Percentiles rank a stretch among this genome's conserved stretches.
phyloP scores from a whole-genome alignment of 2,797 vertebrate genomes.

The Scarus forsteni region DNA sequence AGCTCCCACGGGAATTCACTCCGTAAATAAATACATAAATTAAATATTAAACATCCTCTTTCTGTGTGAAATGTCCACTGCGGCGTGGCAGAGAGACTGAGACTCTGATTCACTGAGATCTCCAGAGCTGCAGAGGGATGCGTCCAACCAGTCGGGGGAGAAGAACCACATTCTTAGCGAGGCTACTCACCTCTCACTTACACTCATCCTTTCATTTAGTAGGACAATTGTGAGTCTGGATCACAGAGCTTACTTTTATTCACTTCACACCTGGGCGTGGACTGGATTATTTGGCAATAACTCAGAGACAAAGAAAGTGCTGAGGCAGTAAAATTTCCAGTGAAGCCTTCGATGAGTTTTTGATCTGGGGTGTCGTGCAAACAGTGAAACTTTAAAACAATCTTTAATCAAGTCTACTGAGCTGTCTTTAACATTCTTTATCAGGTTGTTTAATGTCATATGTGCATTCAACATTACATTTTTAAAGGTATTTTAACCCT shows the following conservation, averaged over 20 bases:
- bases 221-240: not conserved
- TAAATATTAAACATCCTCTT: not conserved
- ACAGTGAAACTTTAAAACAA: too few relatives aligned
- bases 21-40: not conserved
- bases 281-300: not conserved
- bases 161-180: constrained; percentile 51
- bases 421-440: too few relatives aligned
- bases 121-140: not conserved
- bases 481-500: too few relatives aligned
- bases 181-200: constrained; percentile 22
- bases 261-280: not conserved
- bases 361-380: too few relatives aligned
- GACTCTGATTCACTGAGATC: not conserved
- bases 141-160: constrained; percentile 49
- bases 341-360: too few relatives aligned
- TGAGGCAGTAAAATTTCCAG: too few relatives aligned
- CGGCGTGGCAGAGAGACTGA: not conserved
- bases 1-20: not conserved
- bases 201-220: constrained; percentile 8
- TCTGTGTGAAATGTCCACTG: not conserved
- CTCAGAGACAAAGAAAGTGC: not conserved
- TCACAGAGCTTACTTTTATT: not conserved
- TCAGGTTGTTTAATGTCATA: too few relatives aligned
- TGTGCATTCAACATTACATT: too few relatives aligned
- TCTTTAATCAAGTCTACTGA: too few relatives aligned